phyloP scores from a whole-genome alignment of 2,113 vertebrate genomes.

The Salvelinus alpinus region DNA sequence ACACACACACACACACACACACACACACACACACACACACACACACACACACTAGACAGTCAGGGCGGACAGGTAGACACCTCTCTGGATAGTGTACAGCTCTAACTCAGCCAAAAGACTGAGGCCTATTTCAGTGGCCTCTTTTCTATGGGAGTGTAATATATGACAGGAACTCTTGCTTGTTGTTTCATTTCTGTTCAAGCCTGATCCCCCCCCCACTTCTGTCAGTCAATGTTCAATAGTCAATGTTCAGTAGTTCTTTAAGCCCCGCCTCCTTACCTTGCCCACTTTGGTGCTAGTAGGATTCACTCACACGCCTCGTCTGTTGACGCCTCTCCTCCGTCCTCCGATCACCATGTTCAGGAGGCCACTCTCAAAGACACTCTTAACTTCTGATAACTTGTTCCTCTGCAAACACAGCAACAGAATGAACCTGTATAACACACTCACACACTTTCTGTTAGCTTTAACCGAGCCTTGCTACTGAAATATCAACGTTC shows the following conservation, averaged over 20 bases:
- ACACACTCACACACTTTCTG: conserved; percentile 7
- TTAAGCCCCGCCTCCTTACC: conserved; percentile 42
- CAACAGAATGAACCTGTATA: conserved; percentile 31
- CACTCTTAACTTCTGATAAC: conserved; percentile 22
- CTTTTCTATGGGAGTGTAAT: conserved; percentile 39
- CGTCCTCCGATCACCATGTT: conserved; percentile 45
- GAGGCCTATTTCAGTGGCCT: conserved; percentile 29
- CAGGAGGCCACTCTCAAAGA: conserved; percentile 21
- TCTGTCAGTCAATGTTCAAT: conserved; percentile 74
- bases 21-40: conserved; percentile 29
- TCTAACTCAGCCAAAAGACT: conserved; percentile 22
- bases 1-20: conserved; percentile 14
- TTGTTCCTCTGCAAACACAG: conserved; percentile 35
- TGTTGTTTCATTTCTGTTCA: conserved; percentile 66
- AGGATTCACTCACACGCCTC: conserved; percentile 57
- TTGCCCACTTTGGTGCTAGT: conserved; percentile 67
- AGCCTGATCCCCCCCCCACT: conserved; percentile 54
- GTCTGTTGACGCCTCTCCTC: conserved; percentile 21
- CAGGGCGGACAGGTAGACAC: conserved; percentile 11
- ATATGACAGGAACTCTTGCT: conserved; percentile 56
- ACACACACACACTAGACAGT: conserved; percentile 18
- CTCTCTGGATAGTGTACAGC: conserved; percentile 22
- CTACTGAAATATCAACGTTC: background rate
- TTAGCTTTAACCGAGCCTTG: conserved; percentile 16
- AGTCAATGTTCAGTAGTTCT: conserved; percentile 50